Evolutionary conservation across 2,888 invertebrate species (phyloP), one percentile per base, ranked within the genome.

Genomic region (Diplolepis rosae): DNA sequence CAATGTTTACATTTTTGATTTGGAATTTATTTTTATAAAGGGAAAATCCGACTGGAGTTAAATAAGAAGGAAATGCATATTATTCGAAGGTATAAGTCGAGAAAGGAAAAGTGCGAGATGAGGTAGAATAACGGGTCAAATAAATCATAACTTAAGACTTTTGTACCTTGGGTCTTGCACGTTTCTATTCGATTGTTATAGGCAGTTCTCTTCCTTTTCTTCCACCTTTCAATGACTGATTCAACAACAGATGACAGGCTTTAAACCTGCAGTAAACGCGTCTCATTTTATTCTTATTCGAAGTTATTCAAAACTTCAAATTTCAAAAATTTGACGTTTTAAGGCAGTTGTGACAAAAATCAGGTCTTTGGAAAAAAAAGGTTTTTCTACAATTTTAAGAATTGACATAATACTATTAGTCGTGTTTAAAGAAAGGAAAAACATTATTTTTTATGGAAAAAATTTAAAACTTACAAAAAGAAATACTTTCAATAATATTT

Each of bases 41-140:
- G 69, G 73, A 76, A 78, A 77, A 75, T 78, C 22, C 30, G 54
- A 50, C 13, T 30, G 32, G 35, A 65, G 68, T 56, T 24, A 24
- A 61, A 61, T 35, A n/a, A 3, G 39, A 65, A 66, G 69, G 70
- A 69, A 73, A 76, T 24, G 9, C 61, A 61, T 39, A 39, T 24
- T 61, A 24, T 61, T 61, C 24, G 7, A 35, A 39, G 32, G 39
- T 35, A 61, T 11, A 7, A 39, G 61, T n/a, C 32, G 15, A 80
- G 81, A 79, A 80, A 81, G 82, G 82, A 82, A 83, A 82, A 83
- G 81, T 82, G 81, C 73, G 66, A 69, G 69, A 79, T 75, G 69
- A 76, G 71, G 79, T 79, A 82, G 79, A 80, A 83, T 85, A 85
- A 85, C 84, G 84, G 85, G 79, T 81, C 82, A 81, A 81, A 84